Percentiles rank a stretch among this genome's conserved stretches.
Conservation (phyloP, 2,797 vertebrate species). For the Acestrorhynchus altus region DNA sequence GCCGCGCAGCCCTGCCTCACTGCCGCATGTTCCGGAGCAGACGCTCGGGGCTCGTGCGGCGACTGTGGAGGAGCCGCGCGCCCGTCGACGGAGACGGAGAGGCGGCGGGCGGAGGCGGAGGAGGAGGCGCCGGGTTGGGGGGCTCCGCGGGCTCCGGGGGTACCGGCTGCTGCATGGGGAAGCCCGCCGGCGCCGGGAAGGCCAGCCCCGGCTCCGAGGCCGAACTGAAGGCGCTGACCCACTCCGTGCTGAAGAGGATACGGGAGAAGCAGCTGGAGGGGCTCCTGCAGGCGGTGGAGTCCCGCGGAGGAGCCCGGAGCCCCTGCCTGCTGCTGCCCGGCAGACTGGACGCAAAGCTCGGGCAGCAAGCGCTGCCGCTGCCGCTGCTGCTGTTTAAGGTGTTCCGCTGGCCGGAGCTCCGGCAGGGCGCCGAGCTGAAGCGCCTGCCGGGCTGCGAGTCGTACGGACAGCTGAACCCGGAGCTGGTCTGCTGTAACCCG, state of each 20-base stretch:
- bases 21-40: conserved; percentile 99
- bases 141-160: conserved; percentile 69
- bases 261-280: conserved; percentile 95
- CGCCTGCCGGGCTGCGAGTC: conserved; percentile 95
- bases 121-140: conserved; percentile 64
- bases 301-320: conserved; percentile 89
- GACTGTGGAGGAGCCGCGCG: conserved; percentile 97
- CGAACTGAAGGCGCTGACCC: conserved; percentile 92
- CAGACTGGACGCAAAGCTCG: conserved; percentile 89
- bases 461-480: conserved; percentile 90
- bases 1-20: conserved; percentile 91
- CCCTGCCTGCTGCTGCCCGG: conserved; percentile 89
- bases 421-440: conserved; percentile 93
- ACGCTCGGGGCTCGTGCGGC: conserved; percentile 97
- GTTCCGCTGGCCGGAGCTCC: conserved; percentile 98
- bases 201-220: conserved; percentile 86
- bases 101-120: conserved; percentile 72
- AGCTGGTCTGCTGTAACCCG: conserved; percentile 96
- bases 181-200: conserved; percentile 83
- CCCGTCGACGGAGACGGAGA: conserved; percentile 91
- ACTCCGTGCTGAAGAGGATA: conserved; percentile 91
- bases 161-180: conserved; percentile 91
- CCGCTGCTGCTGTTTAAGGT: conserved; percentile 95
- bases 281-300: conserved; percentile 94
- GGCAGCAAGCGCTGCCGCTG: conserved; percentile 88